Base-by-base conservation (phyloP, 2,888 invertebrate species). In the Meta bourneti region DNA sequence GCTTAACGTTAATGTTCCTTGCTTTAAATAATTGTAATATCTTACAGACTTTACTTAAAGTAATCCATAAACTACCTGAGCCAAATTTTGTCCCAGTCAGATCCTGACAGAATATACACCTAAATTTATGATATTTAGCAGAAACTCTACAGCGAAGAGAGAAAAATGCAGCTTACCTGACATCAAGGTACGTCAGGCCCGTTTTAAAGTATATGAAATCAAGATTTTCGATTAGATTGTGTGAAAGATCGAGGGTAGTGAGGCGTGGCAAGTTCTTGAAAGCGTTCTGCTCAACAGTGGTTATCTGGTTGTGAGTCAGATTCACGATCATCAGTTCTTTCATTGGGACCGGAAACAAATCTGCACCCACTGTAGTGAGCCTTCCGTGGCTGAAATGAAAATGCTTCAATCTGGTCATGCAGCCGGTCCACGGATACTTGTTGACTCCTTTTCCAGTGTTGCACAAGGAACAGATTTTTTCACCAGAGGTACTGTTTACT, bases 371-470 rank as follows among this genome's bases (percentile, higher is more conserved):
- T 6, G 49, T 61, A 8, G 71, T 72, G 72, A 80, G 48, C 8
- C 51, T 34, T 4, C 90, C 82, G 4, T 78, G 51, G 19, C 78
- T 82, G 69, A 82, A 78, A 5, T 91, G 81, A 20, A 91, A 87
- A 6, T 87, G 49, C 16, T 70, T 71, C 16, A 91, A 71, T 48
- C 52, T 20, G 51, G 20, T 81, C 82, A 91, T 77, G 78, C 91
- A 91, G 2, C 79, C 34, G 0, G 78, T 91, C 91, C 91, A 91
- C 7, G 87, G 78, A 69, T 69, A 87, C 16, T 82, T 71, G 16
- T 81, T 74, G 13, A 7, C 34, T 1, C 77, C 77, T 77, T 77
- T 85, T 13, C 85, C 85, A 8, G 85, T 77, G 4, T 79, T 79
- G n/a, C 87, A 87, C 0, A 80, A 11, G 9, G 87, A 52, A 52